Conservation (phyloP, 2,113 vertebrate genomes). For the Eonycteris spelaea region DNA sequence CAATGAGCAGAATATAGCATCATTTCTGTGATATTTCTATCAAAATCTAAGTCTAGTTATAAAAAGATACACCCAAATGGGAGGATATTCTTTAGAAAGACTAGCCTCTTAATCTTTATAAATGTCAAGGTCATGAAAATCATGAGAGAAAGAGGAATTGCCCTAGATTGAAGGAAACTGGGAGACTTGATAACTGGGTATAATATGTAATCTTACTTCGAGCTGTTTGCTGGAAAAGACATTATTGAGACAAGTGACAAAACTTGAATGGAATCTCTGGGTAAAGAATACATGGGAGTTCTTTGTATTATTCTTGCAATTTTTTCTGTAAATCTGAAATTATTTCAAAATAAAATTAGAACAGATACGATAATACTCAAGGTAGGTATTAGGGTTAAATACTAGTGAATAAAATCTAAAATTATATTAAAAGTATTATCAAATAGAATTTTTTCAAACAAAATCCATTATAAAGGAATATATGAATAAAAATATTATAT, state of each 20-base stretch:
- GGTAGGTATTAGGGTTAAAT: neutral
- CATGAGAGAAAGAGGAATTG: neutral
- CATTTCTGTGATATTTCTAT: neutral
- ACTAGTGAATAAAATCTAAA: neutral
- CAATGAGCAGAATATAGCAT: neutral
- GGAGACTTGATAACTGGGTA: neutral
- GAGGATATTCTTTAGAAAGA: neutral
- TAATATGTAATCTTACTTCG: neutral
- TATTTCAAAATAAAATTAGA: slow-evolving; percentile 1
- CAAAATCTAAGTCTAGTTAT: neutral
- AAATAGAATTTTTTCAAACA: neutral
- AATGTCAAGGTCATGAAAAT: neutral
- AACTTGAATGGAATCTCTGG: neutral
- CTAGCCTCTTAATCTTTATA: neutral
- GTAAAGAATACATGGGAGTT: neutral
- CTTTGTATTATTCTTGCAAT: neutral
- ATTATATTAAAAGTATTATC: neutral
- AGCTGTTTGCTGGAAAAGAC: neutral
- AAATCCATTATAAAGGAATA: neutral
- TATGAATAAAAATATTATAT: neutral
- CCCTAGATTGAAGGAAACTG: neutral
- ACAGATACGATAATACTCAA: neutral
- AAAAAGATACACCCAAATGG: neutral
- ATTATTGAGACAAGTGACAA: neutral
- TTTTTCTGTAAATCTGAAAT: slow-evolving; percentile 27